These are phyloP conservation scores for Megaceryle alcyon DNA, from an alignment of 2,797 vertebrate species.

Conservation along the genomic window DNA sequence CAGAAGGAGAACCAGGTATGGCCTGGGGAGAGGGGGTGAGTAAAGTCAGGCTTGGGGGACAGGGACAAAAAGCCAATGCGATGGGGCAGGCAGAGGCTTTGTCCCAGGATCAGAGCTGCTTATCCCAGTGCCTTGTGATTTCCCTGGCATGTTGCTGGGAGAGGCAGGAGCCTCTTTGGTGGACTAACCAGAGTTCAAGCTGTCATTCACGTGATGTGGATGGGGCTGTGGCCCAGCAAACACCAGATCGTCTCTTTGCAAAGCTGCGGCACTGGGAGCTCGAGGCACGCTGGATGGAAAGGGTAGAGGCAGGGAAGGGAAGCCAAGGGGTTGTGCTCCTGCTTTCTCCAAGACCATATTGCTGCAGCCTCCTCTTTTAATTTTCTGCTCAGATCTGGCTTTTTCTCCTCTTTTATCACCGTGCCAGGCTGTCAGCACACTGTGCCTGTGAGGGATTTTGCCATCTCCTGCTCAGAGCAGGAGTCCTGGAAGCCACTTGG, in stretches of 20 bases:
- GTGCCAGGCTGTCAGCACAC: not conserved
- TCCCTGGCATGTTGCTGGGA: not conserved
- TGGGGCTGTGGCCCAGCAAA: not conserved
- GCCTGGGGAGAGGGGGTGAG: constrained; percentile 12
- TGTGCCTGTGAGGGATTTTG: not conserved
- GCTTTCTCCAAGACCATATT: not conserved
- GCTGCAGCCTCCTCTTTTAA: not conserved
- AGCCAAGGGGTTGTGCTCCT: not conserved
- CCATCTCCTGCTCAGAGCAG: not conserved
- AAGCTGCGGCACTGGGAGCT: rapidly evolving
- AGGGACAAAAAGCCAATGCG: not conserved
- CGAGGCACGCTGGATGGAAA: not conserved
- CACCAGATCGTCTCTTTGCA: not conserved
- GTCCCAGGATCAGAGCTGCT: not conserved
- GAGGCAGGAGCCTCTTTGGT: not conserved
- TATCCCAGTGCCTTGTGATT: not conserved
- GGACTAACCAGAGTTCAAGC: not conserved
- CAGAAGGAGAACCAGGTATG: constrained; percentile 46
- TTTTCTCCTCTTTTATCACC: not conserved
- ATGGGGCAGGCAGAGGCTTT: not conserved
- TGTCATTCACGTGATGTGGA: rapidly evolving
- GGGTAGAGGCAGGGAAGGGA: not conserved
- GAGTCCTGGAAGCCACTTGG: not conserved
- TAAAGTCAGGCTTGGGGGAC: not conserved
- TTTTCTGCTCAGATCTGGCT: not conserved